A percentile compares a stretch with the other conserved stretches of the same genome.
Conservation (phyloP, 2,888 invertebrate genomes). For the Lysandra coridon region DNA sequence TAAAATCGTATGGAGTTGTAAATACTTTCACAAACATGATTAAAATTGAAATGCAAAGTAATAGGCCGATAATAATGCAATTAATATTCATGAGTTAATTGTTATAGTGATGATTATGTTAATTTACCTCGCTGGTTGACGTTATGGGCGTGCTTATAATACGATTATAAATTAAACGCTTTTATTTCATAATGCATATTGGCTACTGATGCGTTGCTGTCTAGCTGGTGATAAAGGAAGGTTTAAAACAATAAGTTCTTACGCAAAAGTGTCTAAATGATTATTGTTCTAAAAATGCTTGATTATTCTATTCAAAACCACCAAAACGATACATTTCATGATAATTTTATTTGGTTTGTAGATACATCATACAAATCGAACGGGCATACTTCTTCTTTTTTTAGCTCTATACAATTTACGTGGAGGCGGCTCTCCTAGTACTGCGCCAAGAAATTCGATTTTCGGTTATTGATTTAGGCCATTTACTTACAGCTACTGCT, state of each 20-base stretch:
- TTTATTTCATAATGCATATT: constrained; percentile 5
- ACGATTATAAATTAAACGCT: constrained; percentile 2
- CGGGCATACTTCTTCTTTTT: too few relatives aligned
- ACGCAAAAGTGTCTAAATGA: too few relatives aligned
- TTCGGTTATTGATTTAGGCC: too few relatives aligned
- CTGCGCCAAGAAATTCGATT: too few relatives aligned
- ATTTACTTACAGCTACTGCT: too few relatives aligned
- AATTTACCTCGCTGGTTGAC: constrained; percentile 35
- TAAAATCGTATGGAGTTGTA: constrained; percentile 8
- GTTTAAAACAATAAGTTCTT: neutral
- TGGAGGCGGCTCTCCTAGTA: too few relatives aligned
- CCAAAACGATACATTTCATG: too few relatives aligned
- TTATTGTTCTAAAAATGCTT: too few relatives aligned
- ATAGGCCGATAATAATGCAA: constrained; percentile 41
- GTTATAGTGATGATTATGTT: constrained; percentile 40
- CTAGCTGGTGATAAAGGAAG: neutral
- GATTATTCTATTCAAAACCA: too few relatives aligned
- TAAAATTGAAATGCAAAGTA: constrained; percentile 45
- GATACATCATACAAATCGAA: too few relatives aligned
- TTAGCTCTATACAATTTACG: too few relatives aligned
- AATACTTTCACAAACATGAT: constrained; percentile 30
- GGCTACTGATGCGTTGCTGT: neutral
- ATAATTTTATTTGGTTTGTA: too few relatives aligned
- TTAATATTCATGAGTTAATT: constrained; percentile 46
- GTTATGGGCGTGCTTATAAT: constrained; percentile 23